Base-by-base conservation (phyloP, 2,113 vertebrate genomes). In the Ovibos moschatus region DNA sequence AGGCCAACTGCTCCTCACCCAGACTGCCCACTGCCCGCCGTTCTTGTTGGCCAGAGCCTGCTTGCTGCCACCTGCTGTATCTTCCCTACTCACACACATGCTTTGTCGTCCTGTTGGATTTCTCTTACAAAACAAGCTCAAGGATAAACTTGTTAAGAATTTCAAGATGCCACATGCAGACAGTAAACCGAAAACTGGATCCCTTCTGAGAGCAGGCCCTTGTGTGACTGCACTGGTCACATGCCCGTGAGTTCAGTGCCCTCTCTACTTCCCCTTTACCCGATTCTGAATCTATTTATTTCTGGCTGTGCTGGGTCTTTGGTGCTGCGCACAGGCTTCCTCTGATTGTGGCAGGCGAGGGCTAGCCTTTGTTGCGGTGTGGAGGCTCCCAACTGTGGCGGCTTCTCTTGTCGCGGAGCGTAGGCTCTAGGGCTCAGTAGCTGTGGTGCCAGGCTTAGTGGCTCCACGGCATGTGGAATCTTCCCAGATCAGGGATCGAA, bases 201-300 rank as follows among this genome's bases (percentile, higher is more conserved):
- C 86, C 36, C n/a, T 67, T 93, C 43, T 25, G 55, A 79, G 53
- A 43, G 62, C 6, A 15, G 40, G 27, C 23, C 3, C 5, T 25
- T n/a, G 25, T 8, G 8, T 12, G 14, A 74, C 4, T 0, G 6
- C 43, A 6, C 3, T 0, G 21, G 36, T 33, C 47, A 6, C 36
- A 1, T 0, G 12, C 62, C n/a, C 27, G 0, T 12, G 64, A 23
- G 40, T 13, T 78, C 92, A 36, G 12, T 33, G 15, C 33, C 82
- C 14, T 43, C 36, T 27, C 25, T 2, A 14, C 7, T 43, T 30
- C 19, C 64, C 40, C 30, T 58, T 83, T 74, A 3, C 57, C 62
- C 12, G 23, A 28, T 60, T 30, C 28, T 82, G 51, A 23, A 21
- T 47, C 16, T 3, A 1, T 15, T 43, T 27, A 4, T 43, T 76